Conservation (phyloP, 1,140 invertebrate species). For the Aphelenchoides fujianensis region DNA sequence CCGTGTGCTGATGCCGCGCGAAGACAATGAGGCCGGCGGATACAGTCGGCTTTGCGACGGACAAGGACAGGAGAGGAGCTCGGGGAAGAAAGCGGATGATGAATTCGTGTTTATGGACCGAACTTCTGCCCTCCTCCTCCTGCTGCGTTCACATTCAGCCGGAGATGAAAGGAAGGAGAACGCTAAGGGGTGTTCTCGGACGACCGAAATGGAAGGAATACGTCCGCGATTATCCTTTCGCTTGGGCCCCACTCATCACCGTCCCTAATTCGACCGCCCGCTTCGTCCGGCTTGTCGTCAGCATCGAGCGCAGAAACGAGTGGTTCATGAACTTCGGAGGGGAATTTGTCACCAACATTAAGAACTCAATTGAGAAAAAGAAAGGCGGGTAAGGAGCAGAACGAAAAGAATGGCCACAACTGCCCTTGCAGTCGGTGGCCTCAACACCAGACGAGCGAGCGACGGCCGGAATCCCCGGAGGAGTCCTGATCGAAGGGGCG, state of each 20-base stretch:
- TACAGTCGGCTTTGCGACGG: not conserved
- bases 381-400: not conserved
- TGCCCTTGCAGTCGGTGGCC: not conserved
- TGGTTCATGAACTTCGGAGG: not conserved
- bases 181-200: too few species aligned
- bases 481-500: not conserved
- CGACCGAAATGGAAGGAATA: not conserved
- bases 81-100: not conserved
- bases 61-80: too few species aligned
- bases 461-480: not conserved
- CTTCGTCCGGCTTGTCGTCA: too few species aligned
- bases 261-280: not conserved
- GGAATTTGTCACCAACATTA: too few species aligned
- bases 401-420: not conserved
- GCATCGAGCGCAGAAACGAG: not conserved
- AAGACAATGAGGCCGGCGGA: not conserved
- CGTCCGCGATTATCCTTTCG: not conserved
- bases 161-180: not conserved
- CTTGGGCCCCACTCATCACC: not conserved
- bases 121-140: too few species aligned
- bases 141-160: too few species aligned
- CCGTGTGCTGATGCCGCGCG: not conserved
- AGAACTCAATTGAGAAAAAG: too few species aligned
- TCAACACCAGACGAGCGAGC: not conserved
- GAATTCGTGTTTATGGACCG: conserved; percentile 1